Percentiles rank a stretch among this genome's conserved stretches.
Evolutionary conservation across 1,140 invertebrate genomes (phyloP).

Genomic region (Oncopeltus fasciatus): DNA sequence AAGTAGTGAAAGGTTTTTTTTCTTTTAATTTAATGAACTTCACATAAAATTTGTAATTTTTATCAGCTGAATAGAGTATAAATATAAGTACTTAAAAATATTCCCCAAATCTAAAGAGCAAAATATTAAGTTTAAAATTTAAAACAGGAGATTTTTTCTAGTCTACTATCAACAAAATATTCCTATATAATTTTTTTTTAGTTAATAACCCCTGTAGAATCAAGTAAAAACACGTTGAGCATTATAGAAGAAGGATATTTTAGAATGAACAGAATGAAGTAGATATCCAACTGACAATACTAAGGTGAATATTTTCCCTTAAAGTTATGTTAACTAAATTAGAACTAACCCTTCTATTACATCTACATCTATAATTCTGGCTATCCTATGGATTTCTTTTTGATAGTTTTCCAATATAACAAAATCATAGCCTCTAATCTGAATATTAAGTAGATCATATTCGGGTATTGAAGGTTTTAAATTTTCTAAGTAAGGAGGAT

Average conservation of each 20-base stretch:
- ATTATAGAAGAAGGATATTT: not conserved
- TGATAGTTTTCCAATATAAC: conserved; percentile 65
- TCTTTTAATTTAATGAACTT: no score
- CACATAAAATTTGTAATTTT: no score
- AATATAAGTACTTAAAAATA: no score
- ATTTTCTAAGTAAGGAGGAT: conserved; percentile 24
- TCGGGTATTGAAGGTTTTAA: conserved; percentile 23
- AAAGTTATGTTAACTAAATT: not conserved
- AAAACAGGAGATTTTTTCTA: no score
- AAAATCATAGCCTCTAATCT: conserved; percentile 69
- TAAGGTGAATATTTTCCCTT: no score
- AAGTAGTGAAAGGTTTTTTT: no score
- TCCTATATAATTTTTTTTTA: not conserved
- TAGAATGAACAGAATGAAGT: not conserved
- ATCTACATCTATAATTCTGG: conserved; percentile 55
- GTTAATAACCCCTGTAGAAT: conserved; percentile 4
- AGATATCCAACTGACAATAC: no score
- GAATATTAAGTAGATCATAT: conserved; percentile 45
- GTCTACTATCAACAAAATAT: conserved; percentile 10
- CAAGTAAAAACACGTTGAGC: not conserved
- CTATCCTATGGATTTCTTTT: conserved; percentile 54
- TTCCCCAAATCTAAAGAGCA: no score
- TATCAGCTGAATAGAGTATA: no score
- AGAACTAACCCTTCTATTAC: conserved; percentile 51
- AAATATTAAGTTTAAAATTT: no score